Base-by-base conservation (phyloP, 2,888 invertebrate genomes). In the Eutolmus rufibarbis region DNA sequence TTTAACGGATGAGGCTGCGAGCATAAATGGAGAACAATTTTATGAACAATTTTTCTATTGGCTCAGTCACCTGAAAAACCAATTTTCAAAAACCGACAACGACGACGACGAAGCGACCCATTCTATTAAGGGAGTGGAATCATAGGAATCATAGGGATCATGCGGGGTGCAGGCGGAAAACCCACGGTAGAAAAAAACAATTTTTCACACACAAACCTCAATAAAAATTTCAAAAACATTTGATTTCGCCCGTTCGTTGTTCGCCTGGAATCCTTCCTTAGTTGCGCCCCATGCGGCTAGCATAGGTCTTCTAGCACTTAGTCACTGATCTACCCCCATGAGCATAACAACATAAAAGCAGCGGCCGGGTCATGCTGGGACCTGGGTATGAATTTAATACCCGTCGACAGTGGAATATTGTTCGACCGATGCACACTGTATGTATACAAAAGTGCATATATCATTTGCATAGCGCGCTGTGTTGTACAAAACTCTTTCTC, bases 1-100 rank as follows among this genome's bases (percentile, higher is more conserved):
- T 51, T 56, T 34, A 23, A 28, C 28, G 34, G 34, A 34, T 56
- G 51, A 31, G 81, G 51, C 81, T 51, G 5, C 16, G n/a, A n/a
- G 51, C n/a, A 31, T 81, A 81, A 56, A 81, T 81, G 56, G 81
- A 81, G 81, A 81, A 81, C 56, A 81, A n/a, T 46, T 81, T 56
- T 34, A 81, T 81, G 56, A 81, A 51, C 56, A 81, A 66, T 43
- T 51, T 81, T 81, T 81, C 81, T 81, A 81, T 81, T 81, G 81
- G 56, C 81, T 28, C 81, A 81, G 81, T 81, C 81, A 81, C 81
- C 81, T 81, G 81, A 81, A 81, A 81, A 81, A 81, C 81, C 51
- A 81, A 81, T 81, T 81, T 81, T 56, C 46, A 81, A 81, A 81
- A 51, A 81, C 34, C 40, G 40, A 76, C 76, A 37, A 76, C 76